These are phyloP conservation scores for Leptogaster cylindrica DNA, from an alignment of 2,888 invertebrate species.

Conservation along the genomic window DNA sequence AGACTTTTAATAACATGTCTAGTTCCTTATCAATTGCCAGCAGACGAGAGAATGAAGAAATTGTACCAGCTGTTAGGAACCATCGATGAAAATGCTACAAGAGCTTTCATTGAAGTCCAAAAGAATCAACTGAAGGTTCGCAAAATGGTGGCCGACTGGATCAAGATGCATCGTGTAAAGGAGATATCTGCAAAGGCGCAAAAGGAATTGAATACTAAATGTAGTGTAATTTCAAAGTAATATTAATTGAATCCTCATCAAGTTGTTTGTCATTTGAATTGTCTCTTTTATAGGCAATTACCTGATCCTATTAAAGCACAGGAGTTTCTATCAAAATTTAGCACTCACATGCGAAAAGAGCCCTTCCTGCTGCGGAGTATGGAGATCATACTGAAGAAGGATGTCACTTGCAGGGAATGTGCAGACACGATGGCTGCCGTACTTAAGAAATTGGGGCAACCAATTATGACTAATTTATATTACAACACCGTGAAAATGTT, in stretches of 20 bases:
- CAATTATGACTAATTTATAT: slow-evolving; percentile 92
- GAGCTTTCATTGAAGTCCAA: slow-evolving; percentile 90
- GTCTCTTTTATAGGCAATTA: slow-evolving; percentile 68
- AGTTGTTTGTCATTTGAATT: background rate
- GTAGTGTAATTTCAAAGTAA: slow-evolving; percentile 61
- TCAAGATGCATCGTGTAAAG: slow-evolving; percentile 77
- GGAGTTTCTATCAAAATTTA: slow-evolving; percentile 85
- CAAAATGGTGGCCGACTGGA: slow-evolving; percentile 84
- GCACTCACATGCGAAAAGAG: slow-evolving; percentile 77
- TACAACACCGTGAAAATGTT: slow-evolving; percentile 96
- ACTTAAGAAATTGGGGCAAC: slow-evolving; percentile 90
- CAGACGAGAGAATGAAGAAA: slow-evolving; percentile 90
- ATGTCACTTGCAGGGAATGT: slow-evolving; percentile 92
- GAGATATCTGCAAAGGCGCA: slow-evolving; percentile 72
- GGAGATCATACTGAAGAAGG: slow-evolving; percentile 86
- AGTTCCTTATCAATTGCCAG: slow-evolving; percentile 88
- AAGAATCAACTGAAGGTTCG: slow-evolving; percentile 87
- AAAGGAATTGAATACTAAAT: slow-evolving; percentile 74
- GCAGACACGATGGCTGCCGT: slow-evolving; percentile 85
- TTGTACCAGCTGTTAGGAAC: slow-evolving; percentile 90
- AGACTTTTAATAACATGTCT: slow-evolving; percentile 90
- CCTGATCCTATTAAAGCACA: slow-evolving; percentile 92
- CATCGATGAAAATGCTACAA: slow-evolving; percentile 93
- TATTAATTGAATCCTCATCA: slow-evolving; percentile 45
- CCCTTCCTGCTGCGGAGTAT: slow-evolving; percentile 75